Evolutionary conservation across 2,888 invertebrate species (phyloP), one percentile per base, ranked within the genome.

Genomic region (Scaptomyza reducta): DNA sequence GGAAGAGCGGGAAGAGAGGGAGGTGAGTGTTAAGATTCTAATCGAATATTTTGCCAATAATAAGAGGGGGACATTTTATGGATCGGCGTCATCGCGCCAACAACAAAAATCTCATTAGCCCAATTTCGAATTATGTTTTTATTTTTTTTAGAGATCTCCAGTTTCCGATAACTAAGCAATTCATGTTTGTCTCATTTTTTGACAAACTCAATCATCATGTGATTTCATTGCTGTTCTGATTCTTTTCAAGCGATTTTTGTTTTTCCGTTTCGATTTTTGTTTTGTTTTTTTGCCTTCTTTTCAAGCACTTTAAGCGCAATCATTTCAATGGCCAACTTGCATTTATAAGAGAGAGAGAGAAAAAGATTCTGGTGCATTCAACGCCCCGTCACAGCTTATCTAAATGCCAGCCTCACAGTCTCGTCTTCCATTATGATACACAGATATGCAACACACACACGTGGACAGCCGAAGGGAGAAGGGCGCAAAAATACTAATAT

Each of bases 381-480:
- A 54, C 46, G 78, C 22, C 70, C 74, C 74, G 81, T 65, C 88
- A 76, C 45, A 11, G 31, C 87, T 91, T 91, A 91, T 91, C 91
- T 91, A 89, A 90, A 90, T 90, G 90, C 91, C 92, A 92, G 92
- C 90, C 92, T 92, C 90, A 90, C 90, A 90, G 92, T 91, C 92
- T 92, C 92, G 91, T 91, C 91, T 91, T 92, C 92, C 92, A 92
- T 92, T 92, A 92, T 91, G 91, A 92, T 92, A 90, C 89, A 82
- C 81, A 88, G 91, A 91, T 90, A 74, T 59, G 76, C 55, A 14
- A 10, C 40, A 40, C 78, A 10, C 16, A 40, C 78, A 83, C 69
- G 81, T 74, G 74, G 77, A 75, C 70, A 69, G 22, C 22, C 22
- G 54, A 38, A 25, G n/a, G 22, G 14, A 27, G 14, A 45, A 42